phyloP scores from a whole-genome alignment of 2,797 vertebrate species.

The Acomys russatus region DNA sequence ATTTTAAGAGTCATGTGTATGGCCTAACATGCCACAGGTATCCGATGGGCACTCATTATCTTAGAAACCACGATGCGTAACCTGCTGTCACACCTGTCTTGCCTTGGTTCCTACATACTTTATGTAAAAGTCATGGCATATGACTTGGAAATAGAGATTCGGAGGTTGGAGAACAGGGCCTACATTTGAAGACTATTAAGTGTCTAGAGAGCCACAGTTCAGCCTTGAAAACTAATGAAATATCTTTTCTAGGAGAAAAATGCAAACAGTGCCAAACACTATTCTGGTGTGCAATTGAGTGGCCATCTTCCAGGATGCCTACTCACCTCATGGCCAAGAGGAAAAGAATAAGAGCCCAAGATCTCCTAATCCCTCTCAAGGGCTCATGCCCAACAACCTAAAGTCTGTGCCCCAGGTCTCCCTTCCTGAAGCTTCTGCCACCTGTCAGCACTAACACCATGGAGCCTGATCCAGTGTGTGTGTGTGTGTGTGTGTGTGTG shows the following conservation, averaged over 20 bases:
- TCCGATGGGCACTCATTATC: background rate
- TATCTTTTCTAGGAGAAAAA: constrained; percentile 15
- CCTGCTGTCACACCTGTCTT: too few relatives aligned
- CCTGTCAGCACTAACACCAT: background rate
- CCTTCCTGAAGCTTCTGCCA: background rate
- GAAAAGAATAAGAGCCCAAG: background rate
- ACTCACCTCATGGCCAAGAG: background rate
- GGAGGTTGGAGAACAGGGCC: background rate
- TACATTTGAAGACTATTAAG: background rate
- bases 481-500: background rate
- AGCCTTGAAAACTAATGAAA: constrained; percentile 26
- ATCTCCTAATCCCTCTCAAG: too few relatives aligned
- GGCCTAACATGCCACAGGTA: background rate
- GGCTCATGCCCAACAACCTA: background rate
- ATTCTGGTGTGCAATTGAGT: background rate
- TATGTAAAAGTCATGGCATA: background rate
- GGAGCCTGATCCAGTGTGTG: background rate
- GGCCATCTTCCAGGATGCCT: background rate
- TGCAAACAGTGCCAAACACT: constrained; percentile 16
- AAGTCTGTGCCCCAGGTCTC: background rate
- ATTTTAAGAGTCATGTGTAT: background rate
- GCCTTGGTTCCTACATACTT: background rate
- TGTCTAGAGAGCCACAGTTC: background rate
- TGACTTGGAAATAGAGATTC: background rate
- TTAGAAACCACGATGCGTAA: background rate